phyloP scores from a whole-genome alignment of 2,797 vertebrate species.

The Poecilia picta region DNA sequence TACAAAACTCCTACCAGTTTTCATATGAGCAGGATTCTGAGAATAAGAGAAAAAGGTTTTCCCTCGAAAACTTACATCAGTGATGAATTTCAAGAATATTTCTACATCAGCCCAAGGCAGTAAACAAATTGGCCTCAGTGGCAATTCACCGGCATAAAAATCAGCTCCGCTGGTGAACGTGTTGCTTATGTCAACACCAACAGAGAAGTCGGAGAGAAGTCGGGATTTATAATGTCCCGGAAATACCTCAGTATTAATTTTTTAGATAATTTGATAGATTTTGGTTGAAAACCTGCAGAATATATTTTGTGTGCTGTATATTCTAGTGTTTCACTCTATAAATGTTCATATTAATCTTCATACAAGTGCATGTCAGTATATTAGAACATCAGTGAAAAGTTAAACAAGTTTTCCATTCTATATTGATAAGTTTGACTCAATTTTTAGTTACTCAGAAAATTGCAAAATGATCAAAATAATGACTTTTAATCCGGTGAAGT shows the following conservation, averaged over 20 bases:
- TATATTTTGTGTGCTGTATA: too few species aligned
- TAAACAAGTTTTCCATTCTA: background rate
- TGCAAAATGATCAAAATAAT: background rate
- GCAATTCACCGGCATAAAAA: background rate
- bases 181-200: background rate
- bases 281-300: background rate
- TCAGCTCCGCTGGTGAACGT: background rate
- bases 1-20: background rate
- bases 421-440: background rate
- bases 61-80: background rate
- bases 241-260: background rate
- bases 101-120: background rate
- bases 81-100: conserved; percentile 1
- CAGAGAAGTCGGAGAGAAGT: background rate
- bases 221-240: background rate
- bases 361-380: background rate
- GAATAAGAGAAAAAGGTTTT: background rate
- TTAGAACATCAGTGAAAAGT: background rate
- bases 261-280: background rate
- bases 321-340: background rate
- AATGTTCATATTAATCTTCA: background rate
- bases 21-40: background rate
- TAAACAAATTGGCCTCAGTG: background rate
- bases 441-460: background rate
- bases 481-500: background rate